phyloP scores from a whole-genome alignment of 2,113 vertebrate genomes.

The Herpetotheres cachinnans region DNA sequence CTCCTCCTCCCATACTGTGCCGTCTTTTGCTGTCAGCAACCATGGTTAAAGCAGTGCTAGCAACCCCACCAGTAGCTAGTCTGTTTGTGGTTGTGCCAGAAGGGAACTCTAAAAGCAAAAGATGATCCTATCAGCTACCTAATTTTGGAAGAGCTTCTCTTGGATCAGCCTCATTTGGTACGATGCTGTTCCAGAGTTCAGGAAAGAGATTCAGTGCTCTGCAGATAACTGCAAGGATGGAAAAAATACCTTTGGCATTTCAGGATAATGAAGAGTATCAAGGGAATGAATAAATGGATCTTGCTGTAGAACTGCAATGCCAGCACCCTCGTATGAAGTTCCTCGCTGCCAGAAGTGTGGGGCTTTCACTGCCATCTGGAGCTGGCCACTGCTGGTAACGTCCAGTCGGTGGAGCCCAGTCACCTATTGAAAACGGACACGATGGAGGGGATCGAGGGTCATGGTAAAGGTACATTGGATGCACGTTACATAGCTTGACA shows the following conservation, averaged over 20 bases:
- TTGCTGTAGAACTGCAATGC: neutral
- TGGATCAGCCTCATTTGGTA: neutral
- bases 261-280: neutral
- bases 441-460: neutral
- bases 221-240: neutral
- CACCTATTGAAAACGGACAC: accelerated
- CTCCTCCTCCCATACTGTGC: neutral
- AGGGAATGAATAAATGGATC: neutral
- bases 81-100: neutral
- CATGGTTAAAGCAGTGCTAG: neutral
- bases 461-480: neutral
- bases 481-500: neutral
- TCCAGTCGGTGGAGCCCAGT: neutral
- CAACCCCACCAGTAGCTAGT: neutral
- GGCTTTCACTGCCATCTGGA: accelerated
- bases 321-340: accelerated
- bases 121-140: too few relatives aligned
- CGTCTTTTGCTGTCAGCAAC: neutral
- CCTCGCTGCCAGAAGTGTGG: accelerated
- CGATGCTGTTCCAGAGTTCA: neutral
- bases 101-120: neutral
- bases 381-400: neutral
- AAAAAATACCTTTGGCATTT: neutral
- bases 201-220: neutral
- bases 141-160: neutral